These are phyloP conservation scores for Macroglossus sobrinus DNA, from an alignment of 2,113 vertebrate genomes.

Conservation along the genomic window DNA sequence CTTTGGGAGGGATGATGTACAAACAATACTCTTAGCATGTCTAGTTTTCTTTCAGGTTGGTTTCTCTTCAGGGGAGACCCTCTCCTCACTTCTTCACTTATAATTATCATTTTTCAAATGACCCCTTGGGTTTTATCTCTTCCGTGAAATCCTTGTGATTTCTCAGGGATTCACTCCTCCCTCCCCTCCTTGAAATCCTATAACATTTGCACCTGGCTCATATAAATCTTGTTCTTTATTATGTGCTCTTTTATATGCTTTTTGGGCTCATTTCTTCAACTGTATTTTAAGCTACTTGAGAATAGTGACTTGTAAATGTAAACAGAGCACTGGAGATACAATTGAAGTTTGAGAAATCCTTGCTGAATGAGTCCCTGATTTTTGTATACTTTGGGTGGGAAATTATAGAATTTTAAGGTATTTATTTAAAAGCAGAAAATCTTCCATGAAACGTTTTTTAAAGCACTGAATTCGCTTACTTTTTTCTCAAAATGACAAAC, in stretches of 20 bases:
- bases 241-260: neutral
- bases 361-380: neutral
- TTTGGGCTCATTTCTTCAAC: neutral
- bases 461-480: neutral
- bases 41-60: neutral
- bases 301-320: neutral
- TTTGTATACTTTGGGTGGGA: neutral
- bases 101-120: neutral
- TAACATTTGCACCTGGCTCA: neutral
- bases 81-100: neutral
- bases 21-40: neutral
- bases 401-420: neutral
- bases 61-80: neutral
- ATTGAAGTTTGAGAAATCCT: neutral
- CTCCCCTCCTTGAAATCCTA: neutral
- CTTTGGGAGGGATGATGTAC: neutral
- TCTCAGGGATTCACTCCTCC: neutral
- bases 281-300: neutral
- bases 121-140: neutral
- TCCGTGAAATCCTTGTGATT: neutral
- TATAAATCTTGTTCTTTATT: neutral
- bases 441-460: neutral
- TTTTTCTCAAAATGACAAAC: neutral
- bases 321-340: neutral
- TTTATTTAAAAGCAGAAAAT: neutral